Evolutionary conservation across 1,140 invertebrate genomes (phyloP).

Genomic region (Carcinoscorpius rotundicauda): DNA sequence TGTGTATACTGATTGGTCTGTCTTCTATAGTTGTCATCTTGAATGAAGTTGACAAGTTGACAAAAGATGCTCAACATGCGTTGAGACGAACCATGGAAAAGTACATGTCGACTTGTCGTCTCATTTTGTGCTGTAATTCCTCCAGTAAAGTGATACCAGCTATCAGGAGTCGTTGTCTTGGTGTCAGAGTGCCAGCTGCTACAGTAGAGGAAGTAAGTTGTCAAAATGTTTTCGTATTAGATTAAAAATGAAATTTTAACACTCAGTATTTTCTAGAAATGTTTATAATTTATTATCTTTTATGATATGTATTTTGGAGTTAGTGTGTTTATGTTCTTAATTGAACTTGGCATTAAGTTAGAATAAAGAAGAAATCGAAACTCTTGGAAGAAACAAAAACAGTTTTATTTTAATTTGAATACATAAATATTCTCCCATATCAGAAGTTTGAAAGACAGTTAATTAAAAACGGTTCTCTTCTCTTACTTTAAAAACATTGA

Average conservation of each 20-base stretch:
- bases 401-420: too few species aligned
- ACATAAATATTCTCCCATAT: too few species aligned
- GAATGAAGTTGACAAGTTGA: constrained; percentile 90
- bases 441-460: too few species aligned
- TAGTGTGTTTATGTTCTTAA: too few species aligned
- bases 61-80: constrained; percentile 96
- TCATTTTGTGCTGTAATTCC: constrained; percentile 91
- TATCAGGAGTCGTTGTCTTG: constrained; percentile 85
- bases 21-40: constrained; percentile 67
- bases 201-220: constrained; percentile 53
- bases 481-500: too few species aligned
- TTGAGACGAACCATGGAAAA: constrained; percentile 98
- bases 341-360: too few species aligned
- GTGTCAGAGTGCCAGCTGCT: constrained; percentile 80
- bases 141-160: constrained; percentile 90
- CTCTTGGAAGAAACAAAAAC: too few species aligned
- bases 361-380: too few species aligned
- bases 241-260: neutral
- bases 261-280: constrained; percentile 1
- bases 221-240: neutral
- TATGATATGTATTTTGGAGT: constrained; percentile 3
- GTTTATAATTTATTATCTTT: constrained; percentile 3
- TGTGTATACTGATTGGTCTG: constrained; percentile 12
- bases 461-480: too few species aligned
- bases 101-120: constrained; percentile 85